Conservation (phyloP, 1,140 invertebrate species). For the Lineus longissimus region DNA sequence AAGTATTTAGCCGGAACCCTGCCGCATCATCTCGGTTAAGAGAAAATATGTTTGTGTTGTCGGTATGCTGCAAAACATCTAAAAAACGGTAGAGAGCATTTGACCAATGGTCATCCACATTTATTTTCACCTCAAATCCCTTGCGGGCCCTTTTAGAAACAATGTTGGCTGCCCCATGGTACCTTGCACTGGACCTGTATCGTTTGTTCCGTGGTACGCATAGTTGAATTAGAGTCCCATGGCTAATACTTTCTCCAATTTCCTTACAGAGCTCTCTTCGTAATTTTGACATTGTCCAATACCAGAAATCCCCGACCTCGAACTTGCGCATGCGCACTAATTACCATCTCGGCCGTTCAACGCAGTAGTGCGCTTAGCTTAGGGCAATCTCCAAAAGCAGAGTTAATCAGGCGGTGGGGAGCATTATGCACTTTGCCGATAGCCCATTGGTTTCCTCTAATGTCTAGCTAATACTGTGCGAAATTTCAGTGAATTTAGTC, state of each 20-base stretch:
- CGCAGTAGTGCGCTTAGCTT: too few species aligned
- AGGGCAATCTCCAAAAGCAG: too few species aligned
- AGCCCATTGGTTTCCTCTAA: too few species aligned
- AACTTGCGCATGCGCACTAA: too few species aligned
- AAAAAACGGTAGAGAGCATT: neutral
- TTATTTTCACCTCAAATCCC: constrained; percentile 1
- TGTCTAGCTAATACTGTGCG: too few species aligned
- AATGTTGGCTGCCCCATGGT: constrained; percentile 3
- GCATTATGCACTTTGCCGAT: too few species aligned
- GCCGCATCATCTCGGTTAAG: constrained; percentile 2
- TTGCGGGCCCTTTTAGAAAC: constrained; percentile 2
- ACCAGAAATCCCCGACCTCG: too few species aligned
- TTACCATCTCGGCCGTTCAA: too few species aligned
- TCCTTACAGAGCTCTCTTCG: neutral
- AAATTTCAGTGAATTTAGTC: too few species aligned
- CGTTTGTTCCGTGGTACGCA: neutral
- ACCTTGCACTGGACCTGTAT: neutral
- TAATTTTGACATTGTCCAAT: neutral
- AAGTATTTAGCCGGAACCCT: neutral
- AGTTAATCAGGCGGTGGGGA: too few species aligned
- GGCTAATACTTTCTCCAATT: constrained; percentile 3
- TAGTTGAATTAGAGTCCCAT: neutral
- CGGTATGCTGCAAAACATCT: neutral
- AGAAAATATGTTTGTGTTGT: neutral
- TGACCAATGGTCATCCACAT: constrained; percentile 6